These are phyloP conservation scores for Rhimphoctona megacephalus DNA, from an alignment of 2,888 invertebrate species.

Conservation along the genomic window DNA sequence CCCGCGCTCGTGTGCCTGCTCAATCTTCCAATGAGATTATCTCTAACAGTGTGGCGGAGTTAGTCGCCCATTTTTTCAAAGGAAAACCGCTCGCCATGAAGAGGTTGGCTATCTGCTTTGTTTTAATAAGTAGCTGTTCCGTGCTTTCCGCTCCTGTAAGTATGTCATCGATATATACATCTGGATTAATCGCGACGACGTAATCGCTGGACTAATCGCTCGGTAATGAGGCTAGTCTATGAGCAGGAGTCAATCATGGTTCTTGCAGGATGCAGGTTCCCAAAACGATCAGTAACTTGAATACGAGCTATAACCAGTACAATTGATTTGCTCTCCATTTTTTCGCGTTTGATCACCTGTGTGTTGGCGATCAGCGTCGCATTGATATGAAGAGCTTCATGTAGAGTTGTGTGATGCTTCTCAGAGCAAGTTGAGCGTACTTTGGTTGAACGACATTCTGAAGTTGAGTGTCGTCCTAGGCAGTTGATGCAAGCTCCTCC, in stretches of 20 bases:
- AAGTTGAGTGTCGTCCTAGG: no score
- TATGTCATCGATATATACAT: slow-evolving; percentile 56
- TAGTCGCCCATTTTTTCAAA: background rate
- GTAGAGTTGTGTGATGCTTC: no score
- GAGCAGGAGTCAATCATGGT: slow-evolving; percentile 1
- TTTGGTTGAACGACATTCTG: no score
- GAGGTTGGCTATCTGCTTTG: slow-evolving; percentile 38
- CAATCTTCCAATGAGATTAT: background rate
- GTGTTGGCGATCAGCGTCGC: no score
- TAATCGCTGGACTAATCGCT: background rate
- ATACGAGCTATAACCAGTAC: background rate
- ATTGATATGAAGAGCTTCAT: no score
- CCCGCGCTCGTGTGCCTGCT: no score
- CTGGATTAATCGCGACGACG: no score
- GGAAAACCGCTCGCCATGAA: slow-evolving; percentile 32
- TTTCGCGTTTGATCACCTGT: no score
- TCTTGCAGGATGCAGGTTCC: background rate
- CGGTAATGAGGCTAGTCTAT: background rate
- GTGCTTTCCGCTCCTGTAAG: slow-evolving; percentile 46
- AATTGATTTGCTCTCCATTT: no score
- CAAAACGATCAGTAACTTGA: background rate
- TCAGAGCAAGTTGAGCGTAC: no score
- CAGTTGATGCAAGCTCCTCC: no score
- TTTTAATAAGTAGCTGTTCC: background rate
- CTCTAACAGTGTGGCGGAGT: background rate